phyloP scores from a whole-genome alignment of 2,888 invertebrate species.

The Coelogynopora nodosa region DNA sequence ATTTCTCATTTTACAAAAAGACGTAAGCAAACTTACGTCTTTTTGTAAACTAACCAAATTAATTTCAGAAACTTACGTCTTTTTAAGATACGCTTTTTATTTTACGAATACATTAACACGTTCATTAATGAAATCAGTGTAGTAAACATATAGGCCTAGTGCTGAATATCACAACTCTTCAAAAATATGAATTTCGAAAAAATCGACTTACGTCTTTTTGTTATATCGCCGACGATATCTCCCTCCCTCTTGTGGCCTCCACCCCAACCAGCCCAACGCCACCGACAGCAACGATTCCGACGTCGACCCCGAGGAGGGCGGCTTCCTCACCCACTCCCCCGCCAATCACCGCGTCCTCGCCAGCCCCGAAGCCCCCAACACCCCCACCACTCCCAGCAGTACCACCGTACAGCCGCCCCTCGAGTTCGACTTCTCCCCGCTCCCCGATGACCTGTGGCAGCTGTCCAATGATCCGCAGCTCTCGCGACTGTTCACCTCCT shows the following conservation, averaged over 20 bases:
- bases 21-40: no score
- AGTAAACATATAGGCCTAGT: no score
- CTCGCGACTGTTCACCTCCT: not conserved
- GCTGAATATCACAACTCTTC: no score
- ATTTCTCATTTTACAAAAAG: no score
- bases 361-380: not conserved
- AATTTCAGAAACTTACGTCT: no score
- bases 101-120: no score
- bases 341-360: not conserved
- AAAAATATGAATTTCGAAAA: no score
- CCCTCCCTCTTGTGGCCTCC: not conserved
- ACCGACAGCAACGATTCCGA: not conserved
- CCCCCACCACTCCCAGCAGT: not conserved
- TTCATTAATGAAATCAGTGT: no score
- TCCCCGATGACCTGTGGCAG: slow-evolving; percentile 10
- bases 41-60: no score
- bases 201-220: no score
- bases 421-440: not conserved
- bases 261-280: not conserved
- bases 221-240: no score
- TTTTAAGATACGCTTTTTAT: no score
- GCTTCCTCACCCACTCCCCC: slow-evolving; percentile 3
- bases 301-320: not conserved
- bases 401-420: not conserved
- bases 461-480: not conserved